A percentile compares a stretch with the other conserved stretches of the same genome.
Conservation (phyloP, 1,140 invertebrate species). For the Habropoda laboriosa region DNA sequence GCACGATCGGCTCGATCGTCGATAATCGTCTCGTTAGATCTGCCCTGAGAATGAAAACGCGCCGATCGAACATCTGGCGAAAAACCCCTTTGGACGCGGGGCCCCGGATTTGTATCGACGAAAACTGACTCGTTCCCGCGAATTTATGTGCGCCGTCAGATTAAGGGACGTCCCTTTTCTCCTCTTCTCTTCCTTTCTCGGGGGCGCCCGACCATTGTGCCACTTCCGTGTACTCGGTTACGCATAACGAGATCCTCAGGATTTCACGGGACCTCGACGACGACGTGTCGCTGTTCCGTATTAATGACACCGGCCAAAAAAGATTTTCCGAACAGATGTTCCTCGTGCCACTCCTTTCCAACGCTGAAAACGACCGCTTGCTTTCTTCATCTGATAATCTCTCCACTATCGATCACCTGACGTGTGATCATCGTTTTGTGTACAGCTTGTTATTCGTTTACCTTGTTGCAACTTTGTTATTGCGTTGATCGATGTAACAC, state of each 20-base stretch:
- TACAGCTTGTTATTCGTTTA: neutral
- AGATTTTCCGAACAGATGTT: conserved; percentile 69
- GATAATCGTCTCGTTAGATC: conserved; percentile 42
- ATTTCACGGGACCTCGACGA: conserved; percentile 64
- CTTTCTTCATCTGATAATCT: neutral
- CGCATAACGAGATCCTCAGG: conserved; percentile 77
- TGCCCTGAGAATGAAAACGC: conserved; percentile 30
- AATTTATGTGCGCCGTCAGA: conserved; percentile 80
- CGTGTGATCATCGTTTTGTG: neutral
- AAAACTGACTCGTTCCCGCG: conserved; percentile 80
- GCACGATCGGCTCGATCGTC: neutral
- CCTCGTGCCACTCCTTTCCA: neutral
- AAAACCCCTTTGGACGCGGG: conserved; percentile 78
- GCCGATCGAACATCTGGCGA: conserved; percentile 72
- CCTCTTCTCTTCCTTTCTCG: conserved; percentile 63
- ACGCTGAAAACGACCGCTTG: neutral
- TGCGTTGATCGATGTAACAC: neutral
- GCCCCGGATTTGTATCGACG: conserved; percentile 70
- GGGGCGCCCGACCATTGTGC: conserved; percentile 67
- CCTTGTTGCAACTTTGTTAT: too few relatives aligned
- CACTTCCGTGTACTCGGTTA: conserved; percentile 75
- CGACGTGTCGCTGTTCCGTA: conserved; percentile 47
- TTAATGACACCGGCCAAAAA: conserved; percentile 67
- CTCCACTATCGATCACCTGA: conserved; percentile 13
- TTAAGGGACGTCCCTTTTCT: conserved; percentile 70